Conservation (phyloP, 2,113 vertebrate genomes). For the Probosciger aterrimus region DNA sequence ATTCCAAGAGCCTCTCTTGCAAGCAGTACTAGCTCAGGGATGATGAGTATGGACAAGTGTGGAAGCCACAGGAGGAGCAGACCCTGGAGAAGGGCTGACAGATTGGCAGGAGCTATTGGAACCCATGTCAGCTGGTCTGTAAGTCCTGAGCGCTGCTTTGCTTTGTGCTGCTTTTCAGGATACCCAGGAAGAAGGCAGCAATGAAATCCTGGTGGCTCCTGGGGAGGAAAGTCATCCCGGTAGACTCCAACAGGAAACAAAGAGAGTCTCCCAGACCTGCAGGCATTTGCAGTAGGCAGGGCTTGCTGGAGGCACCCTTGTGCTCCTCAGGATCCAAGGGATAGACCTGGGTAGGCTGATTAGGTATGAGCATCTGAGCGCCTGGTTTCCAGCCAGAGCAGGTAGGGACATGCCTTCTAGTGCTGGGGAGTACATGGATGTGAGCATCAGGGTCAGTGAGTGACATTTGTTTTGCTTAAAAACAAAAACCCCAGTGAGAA, state of each 20-base stretch:
- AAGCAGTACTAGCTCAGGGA: not conserved
- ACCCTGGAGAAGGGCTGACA: not conserved
- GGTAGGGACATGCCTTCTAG: rapidly evolving
- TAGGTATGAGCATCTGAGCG: not conserved
- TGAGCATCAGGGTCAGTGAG: rapidly evolving
- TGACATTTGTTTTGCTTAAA: not conserved
- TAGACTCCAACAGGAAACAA: too few species aligned
- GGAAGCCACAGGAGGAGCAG: rapidly evolving
- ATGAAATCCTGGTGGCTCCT: not conserved
- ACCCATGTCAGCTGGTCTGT: rapidly evolving
- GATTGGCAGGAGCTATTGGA: not conserved
- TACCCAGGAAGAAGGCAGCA: not conserved
- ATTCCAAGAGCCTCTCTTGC: not conserved
- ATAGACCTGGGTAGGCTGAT: not conserved
- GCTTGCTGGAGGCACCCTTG: rapidly evolving
- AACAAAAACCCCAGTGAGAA: not conserved
- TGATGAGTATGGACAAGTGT: not conserved
- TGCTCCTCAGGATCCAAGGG: rapidly evolving
- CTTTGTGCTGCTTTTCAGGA: not conserved
- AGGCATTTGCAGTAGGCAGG: rapidly evolving
- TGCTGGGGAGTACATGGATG: rapidly evolving
- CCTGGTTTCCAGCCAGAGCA: not conserved
- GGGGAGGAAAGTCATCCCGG: not conserved
- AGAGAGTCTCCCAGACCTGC: not conserved
- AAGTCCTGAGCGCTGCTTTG: rapidly evolving